Conservation (phyloP, 2,113 vertebrate species). For the Seriola quinqueradiata region DNA sequence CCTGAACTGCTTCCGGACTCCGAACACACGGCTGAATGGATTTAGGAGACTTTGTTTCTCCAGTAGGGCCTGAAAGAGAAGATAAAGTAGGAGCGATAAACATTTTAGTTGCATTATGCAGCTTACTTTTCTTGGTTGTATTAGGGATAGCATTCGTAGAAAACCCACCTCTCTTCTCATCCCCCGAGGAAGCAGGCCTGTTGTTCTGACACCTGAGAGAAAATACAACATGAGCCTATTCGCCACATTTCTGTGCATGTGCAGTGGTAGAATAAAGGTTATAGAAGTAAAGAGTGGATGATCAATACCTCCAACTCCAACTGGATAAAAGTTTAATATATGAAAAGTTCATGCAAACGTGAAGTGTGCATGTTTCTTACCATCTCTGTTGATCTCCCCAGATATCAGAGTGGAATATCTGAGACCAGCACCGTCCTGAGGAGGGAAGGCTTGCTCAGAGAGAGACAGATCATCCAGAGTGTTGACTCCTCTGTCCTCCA, state of each 20-base stretch:
- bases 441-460: conserved; percentile 71
- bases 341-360: not conserved
- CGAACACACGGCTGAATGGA: conserved; percentile 70
- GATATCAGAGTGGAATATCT: conserved; percentile 74
- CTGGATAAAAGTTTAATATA: not conserved
- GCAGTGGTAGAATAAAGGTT: not conserved
- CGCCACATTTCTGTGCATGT: not conserved
- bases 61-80: conserved; percentile 74
- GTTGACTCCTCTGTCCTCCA: conserved; percentile 66
- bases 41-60: conserved; percentile 77
- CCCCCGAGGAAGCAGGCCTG: conserved; percentile 72
- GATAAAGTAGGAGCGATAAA: not conserved
- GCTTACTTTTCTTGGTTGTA: conserved; percentile 2
- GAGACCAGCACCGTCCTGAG: conserved; percentile 70
- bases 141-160: not conserved
- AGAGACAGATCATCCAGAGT: conserved; percentile 74
- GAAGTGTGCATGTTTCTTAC: conserved; percentile 57
- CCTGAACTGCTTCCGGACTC: conserved; percentile 78
- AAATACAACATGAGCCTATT: not conserved
- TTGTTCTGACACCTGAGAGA: conserved; percentile 70
- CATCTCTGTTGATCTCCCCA: conserved; percentile 76
- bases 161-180: conserved; percentile 77
- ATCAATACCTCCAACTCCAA: not conserved
- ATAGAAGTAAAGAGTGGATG: not conserved
- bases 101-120: not conserved